A percentile compares a stretch with the other conserved stretches of the same genome.
phyloP scores from a whole-genome alignment of 2,888 invertebrate species.

The Gisinianus flammeolus region DNA sequence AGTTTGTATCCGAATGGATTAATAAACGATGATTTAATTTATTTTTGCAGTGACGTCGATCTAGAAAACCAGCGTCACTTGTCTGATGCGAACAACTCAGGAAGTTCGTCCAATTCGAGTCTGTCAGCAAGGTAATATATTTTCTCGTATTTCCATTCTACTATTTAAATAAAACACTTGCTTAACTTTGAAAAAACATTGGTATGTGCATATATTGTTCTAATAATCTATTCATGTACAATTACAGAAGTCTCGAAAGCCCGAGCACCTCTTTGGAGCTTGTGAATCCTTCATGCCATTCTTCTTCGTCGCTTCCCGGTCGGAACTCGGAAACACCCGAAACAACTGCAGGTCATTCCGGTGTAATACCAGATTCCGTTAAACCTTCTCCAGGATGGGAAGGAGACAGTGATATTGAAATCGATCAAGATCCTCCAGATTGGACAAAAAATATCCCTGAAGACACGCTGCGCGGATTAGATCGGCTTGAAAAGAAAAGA shows the following conservation, averaged over 20 bases:
- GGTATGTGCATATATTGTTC: no score
- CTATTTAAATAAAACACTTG: background rate
- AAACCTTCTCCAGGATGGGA: slow-evolving; percentile 50
- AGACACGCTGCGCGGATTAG: slow-evolving; percentile 74
- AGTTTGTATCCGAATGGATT: background rate
- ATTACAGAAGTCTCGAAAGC: slow-evolving; percentile 71
- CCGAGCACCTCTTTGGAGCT: slow-evolving; percentile 76
- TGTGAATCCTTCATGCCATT: slow-evolving; percentile 63
- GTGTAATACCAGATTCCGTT: slow-evolving; percentile 43
- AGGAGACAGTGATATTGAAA: slow-evolving; percentile 67
- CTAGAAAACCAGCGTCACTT: slow-evolving; percentile 67
- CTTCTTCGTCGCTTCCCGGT: slow-evolving; percentile 52
- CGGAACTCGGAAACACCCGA: slow-evolving; percentile 58
- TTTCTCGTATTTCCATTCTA: background rate
- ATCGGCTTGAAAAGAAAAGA: slow-evolving; percentile 83
- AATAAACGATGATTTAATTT: background rate
- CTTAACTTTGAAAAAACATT: background rate
- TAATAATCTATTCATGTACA: slow-evolving; percentile 18
- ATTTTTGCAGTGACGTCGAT: slow-evolving; percentile 70
- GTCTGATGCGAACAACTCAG: slow-evolving; percentile 64
- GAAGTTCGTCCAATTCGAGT: slow-evolving; percentile 76
- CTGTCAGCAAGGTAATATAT: slow-evolving; percentile 67
- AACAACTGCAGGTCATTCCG: slow-evolving; percentile 52
- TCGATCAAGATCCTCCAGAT: slow-evolving; percentile 75
- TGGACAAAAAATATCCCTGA: slow-evolving; percentile 79